A percentile compares a stretch with the other conserved stretches of the same genome.
phyloP scores from a whole-genome alignment of 2,113 vertebrate species.

The Aldabrachelys gigantea region DNA sequence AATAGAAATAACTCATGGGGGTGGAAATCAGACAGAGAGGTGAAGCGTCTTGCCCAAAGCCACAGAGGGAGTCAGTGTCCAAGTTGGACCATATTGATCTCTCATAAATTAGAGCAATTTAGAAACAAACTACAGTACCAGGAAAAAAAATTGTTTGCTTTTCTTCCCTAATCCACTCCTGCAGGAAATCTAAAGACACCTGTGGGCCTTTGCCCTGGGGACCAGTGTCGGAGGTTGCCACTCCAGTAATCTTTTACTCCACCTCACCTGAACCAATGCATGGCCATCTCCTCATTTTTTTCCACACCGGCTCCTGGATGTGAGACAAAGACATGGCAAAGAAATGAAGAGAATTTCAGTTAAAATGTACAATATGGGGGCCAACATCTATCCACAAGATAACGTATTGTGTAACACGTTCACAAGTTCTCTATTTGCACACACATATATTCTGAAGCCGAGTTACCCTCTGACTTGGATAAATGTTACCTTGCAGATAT shows the following conservation, averaged over 20 bases:
- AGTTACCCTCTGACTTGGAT: rapidly evolving
- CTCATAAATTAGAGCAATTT: background rate
- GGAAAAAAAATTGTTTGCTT: rapidly evolving
- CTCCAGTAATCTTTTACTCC: background rate
- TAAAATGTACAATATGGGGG: background rate
- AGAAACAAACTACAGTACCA: background rate
- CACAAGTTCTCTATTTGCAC: background rate
- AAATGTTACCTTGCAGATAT: conserved; percentile 74
- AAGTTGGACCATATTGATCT: background rate
- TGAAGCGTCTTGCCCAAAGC: background rate
- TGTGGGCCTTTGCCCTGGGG: background rate
- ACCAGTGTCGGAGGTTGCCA: background rate
- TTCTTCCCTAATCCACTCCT: background rate
- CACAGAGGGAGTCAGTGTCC: background rate
- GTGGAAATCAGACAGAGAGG: background rate
- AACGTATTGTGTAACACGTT: rapidly evolving
- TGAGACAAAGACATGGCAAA: conserved; percentile 7
- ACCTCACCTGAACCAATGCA: conserved; percentile 78
- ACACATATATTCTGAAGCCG: rapidly evolving
- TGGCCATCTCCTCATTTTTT: conserved; percentile 67
- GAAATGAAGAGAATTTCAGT: background rate
- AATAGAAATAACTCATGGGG: background rate
- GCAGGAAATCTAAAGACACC: background rate
- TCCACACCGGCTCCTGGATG: conserved; percentile 69
- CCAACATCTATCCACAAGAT: background rate